Conservation (phyloP, 2,113 vertebrate species). For the Syrrhaptes paradoxus region DNA sequence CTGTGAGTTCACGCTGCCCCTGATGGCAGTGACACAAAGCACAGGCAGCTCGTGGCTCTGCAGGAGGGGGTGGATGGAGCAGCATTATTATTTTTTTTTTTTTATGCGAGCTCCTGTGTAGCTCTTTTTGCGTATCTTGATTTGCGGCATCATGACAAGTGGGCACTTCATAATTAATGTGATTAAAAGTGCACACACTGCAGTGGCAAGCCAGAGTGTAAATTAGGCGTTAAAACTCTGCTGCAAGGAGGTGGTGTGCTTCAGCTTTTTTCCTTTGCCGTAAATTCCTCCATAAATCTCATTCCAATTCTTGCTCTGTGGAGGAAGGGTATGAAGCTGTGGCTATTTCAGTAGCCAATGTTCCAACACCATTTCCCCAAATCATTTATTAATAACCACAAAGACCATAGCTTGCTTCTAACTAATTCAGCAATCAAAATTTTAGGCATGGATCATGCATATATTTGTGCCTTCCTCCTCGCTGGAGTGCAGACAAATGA, state of each 20-base stretch:
- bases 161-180: neutral
- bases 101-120: neutral
- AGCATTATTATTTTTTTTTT: neutral
- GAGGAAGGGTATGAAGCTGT: neutral
- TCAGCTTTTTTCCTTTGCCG: neutral
- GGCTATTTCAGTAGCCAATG: neutral
- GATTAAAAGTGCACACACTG: neutral
- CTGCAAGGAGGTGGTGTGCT: neutral
- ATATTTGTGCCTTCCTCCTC: neutral
- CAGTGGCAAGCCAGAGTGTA: neutral
- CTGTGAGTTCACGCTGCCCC: neutral
- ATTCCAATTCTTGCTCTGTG: neutral
- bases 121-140: neutral
- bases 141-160: neutral
- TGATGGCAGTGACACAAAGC: no score
- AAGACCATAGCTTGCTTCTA: neutral
- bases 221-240: neutral
- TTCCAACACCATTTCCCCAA: neutral
- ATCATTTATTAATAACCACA: neutral
- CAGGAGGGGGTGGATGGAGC: neutral
- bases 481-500: neutral
- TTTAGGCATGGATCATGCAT: neutral
- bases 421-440: neutral
- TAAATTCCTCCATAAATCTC: neutral
- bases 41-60: neutral